A percentile compares a stretch with the other conserved stretches of the same genome.
These are phyloP conservation scores for Trisateles emortualis DNA, from an alignment of 2,888 invertebrate genomes.

Conservation along the genomic window DNA sequence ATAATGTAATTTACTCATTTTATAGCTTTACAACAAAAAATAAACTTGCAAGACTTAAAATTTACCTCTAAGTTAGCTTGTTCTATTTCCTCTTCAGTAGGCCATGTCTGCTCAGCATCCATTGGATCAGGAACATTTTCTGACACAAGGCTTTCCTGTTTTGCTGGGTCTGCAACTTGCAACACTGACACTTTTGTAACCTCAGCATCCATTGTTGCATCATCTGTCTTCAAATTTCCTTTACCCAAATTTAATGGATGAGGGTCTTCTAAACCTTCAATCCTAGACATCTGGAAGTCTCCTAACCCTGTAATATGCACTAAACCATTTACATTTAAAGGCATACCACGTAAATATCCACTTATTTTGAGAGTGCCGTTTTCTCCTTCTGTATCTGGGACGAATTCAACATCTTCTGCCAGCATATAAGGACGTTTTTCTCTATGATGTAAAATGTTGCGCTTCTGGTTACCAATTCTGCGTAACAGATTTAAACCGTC, in stretches of 20 bases:
- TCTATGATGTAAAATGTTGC: constrained; percentile 89
- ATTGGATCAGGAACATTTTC: constrained; percentile 96
- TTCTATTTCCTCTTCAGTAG: constrained; percentile 95
- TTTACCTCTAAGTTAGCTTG: constrained; percentile 88
- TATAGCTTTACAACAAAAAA: no score
- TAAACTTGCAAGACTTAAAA: not conserved
- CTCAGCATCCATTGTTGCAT: constrained; percentile 74
- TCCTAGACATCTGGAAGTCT: constrained; percentile 95
- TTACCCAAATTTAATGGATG: constrained; percentile 87
- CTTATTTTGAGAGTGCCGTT: constrained; percentile 92
- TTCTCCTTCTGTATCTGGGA: constrained; percentile 75
- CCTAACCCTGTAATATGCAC: constrained; percentile 97
- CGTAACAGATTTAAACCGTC: constrained; percentile 90
- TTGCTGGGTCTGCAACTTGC: constrained; percentile 88
- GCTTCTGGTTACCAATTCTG: constrained; percentile 94
- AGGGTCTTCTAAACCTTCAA: constrained; percentile 91
- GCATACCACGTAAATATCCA: constrained; percentile 94
- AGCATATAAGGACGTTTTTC: constrained; percentile 94
- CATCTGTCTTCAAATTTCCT: constrained; percentile 70
- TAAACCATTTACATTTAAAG: constrained; percentile 94
- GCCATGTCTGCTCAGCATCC: constrained; percentile 99
- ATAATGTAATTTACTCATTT: no score
- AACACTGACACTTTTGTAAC: constrained; percentile 78
- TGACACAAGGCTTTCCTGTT: constrained; percentile 91
- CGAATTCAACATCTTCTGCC: constrained; percentile 92